A percentile compares a stretch with the other conserved stretches of the same genome.
Conservation (phyloP, 2,888 invertebrate species). For the Nemurella pictetii region DNA sequence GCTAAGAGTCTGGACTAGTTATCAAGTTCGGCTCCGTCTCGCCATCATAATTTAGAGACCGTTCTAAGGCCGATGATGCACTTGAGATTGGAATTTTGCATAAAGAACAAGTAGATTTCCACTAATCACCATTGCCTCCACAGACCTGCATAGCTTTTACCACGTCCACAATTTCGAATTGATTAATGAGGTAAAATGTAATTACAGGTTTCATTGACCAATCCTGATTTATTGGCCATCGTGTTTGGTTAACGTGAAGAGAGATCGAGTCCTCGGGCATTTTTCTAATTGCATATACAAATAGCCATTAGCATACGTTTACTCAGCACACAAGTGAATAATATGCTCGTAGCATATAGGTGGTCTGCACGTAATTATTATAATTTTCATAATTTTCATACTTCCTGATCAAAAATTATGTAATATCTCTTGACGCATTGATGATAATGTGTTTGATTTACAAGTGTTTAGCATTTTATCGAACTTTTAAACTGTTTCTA, state of each 20-base stretch:
- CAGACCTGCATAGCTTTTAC: background rate
- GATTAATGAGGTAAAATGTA: constrained; percentile 25
- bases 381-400: constrained; percentile 9
- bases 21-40: no score
- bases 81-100: background rate
- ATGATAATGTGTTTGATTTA: background rate
- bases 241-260: constrained; percentile 35
- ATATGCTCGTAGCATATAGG: background rate
- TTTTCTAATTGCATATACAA: constrained; percentile 26
- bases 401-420: constrained; percentile 12
- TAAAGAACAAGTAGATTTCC: background rate
- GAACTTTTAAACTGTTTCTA: background rate
- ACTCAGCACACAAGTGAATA: background rate
- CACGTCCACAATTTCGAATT: background rate
- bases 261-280: constrained; percentile 19
- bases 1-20: no score
- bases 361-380: constrained; percentile 15
- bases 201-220: constrained; percentile 38
- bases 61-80: background rate
- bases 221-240: constrained; percentile 38
- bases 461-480: background rate
- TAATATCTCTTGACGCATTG: constrained; percentile 4
- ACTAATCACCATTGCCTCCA: background rate
- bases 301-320: constrained; percentile 26
- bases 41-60: no score